A percentile compares a stretch with the other conserved stretches of the same genome.
Conservation (phyloP, 2,113 vertebrate species). For the Spheniscus mendiculus region DNA sequence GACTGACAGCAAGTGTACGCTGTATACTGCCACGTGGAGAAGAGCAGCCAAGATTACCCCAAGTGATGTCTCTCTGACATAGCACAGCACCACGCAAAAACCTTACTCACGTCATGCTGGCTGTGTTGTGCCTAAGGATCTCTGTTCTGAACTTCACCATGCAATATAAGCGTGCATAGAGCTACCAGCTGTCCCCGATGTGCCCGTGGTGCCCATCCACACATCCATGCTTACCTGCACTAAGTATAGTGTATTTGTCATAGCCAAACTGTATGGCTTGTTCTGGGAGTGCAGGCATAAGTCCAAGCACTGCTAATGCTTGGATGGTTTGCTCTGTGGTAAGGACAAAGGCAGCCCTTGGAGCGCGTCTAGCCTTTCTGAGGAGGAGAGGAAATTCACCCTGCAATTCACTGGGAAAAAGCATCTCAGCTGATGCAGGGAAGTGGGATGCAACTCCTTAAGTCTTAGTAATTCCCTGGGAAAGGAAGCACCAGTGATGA, state of each 20-base stretch:
- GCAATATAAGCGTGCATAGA: neutral
- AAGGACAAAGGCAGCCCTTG: neutral
- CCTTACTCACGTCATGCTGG: neutral
- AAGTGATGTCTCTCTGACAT: neutral
- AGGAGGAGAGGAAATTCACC: neutral
- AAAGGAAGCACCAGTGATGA: neutral
- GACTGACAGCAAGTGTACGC: neutral
- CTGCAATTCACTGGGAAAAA: neutral
- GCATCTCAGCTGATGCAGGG: neutral
- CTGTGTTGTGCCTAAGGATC: neutral
- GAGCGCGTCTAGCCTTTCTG: neutral
- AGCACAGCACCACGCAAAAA: neutral
- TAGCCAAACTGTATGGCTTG: neutral
- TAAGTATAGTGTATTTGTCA: neutral
- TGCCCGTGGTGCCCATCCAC: fast-evolving
- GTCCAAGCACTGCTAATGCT: neutral
- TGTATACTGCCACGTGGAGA: neutral
- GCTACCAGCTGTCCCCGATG: neutral
- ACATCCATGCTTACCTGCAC: neutral
- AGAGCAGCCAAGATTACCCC: neutral
- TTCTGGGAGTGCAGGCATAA: neutral
- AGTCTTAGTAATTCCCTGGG: neutral
- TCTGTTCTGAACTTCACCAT: neutral
- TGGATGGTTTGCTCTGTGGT: neutral
- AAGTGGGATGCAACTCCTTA: neutral